A percentile compares a stretch with the other conserved stretches of the same genome.
Evolutionary conservation across 2,113 vertebrate species (phyloP).

Genomic region (Bubalus kerabau): DNA sequence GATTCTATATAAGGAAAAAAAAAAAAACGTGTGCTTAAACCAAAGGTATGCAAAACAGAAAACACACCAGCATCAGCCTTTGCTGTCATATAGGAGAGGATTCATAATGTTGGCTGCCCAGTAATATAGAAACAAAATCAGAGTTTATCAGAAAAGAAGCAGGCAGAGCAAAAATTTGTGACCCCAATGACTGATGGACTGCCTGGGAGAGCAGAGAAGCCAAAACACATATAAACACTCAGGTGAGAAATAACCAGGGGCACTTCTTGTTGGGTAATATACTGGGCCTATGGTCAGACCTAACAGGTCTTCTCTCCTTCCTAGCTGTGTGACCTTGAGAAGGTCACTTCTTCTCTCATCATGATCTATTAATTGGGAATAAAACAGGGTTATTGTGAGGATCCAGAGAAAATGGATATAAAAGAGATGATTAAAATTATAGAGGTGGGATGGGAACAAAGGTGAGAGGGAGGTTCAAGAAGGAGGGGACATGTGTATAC

Average conservation of each 20-base stretch:
- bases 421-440: background rate
- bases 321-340: background rate
- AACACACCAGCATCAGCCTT: background rate
- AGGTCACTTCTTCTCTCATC: background rate
- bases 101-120: background rate
- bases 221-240: background rate
- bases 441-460: background rate
- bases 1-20: background rate
- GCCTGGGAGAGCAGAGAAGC: background rate
- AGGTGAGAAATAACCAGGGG: background rate
- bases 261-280: background rate
- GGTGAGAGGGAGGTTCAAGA: background rate
- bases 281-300: background rate
- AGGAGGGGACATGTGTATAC: background rate
- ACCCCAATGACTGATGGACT: background rate
- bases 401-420: background rate
- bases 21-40: background rate
- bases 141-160: background rate
- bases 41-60: background rate
- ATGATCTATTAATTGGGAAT: background rate
- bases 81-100: background rate
- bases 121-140: background rate
- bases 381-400: background rate
- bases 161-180: background rate
- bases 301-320: background rate